Evolutionary conservation across 2,888 invertebrate genomes (phyloP).

Genomic region (Cephalotes varians): DNA sequence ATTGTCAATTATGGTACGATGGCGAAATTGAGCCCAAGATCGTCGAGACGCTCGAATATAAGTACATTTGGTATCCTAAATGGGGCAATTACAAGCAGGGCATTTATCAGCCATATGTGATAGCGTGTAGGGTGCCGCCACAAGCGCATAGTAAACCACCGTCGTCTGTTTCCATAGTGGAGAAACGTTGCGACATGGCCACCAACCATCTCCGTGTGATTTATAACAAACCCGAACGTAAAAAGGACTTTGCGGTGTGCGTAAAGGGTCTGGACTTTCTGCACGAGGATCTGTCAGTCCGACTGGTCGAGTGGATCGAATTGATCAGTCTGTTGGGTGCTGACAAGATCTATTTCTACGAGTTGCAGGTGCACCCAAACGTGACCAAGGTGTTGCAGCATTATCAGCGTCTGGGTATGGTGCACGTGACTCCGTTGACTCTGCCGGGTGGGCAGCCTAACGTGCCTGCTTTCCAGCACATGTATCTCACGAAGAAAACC

Average conservation of each 20-base stretch:
- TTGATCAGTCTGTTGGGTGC: constrained; percentile 94
- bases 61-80: constrained; percentile 97
- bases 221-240: constrained; percentile 90
- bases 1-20: constrained; percentile 96
- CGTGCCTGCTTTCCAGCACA: constrained; percentile 94
- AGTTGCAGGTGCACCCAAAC: constrained; percentile 95
- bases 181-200: constrained; percentile 93
- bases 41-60: constrained; percentile 94
- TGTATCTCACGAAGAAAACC: constrained; percentile 95
- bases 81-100: constrained; percentile 98
- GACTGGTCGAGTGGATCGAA: constrained; percentile 98
- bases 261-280: constrained; percentile 97
- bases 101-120: constrained; percentile 95
- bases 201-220: constrained; percentile 94
- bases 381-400: constrained; percentile 92
- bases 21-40: constrained; percentile 93
- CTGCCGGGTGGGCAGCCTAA: constrained; percentile 97
- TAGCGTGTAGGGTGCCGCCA: constrained; percentile 95
- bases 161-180: constrained; percentile 94
- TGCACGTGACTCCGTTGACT: constrained; percentile 93
- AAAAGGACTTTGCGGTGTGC: constrained; percentile 95
- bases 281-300: constrained; percentile 95
- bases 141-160: constrained; percentile 91
- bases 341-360: constrained; percentile 96
- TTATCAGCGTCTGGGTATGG: constrained; percentile 89